phyloP scores from a whole-genome alignment of 2,113 vertebrate species.

The human region GRCh38 chr12:107419501-107420000 shows the following conservation, averaged over 20 bases:
- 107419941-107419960: not conserved
- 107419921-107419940: not conserved
- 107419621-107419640: not conserved
- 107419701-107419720: not conserved
- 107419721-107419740: not conserved
- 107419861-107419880: not conserved
- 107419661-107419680: not conserved
- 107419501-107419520: accelerated
- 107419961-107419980: not conserved
- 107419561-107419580: not conserved
- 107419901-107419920: accelerated
- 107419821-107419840: not conserved
- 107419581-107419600: not conserved
- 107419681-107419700: not conserved
- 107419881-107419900: not conserved
- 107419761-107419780: not conserved
- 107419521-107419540: not conserved
- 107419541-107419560: not conserved
- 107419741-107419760: not conserved
- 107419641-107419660: not conserved
- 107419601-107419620: not conserved
- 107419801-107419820: not conserved
- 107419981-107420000: not conserved
- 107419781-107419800: not conserved
- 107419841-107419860: not conserved